phyloP scores from a whole-genome alignment of 2,797 vertebrate genomes.

The Melanotaenia parkinsoni region DNA sequence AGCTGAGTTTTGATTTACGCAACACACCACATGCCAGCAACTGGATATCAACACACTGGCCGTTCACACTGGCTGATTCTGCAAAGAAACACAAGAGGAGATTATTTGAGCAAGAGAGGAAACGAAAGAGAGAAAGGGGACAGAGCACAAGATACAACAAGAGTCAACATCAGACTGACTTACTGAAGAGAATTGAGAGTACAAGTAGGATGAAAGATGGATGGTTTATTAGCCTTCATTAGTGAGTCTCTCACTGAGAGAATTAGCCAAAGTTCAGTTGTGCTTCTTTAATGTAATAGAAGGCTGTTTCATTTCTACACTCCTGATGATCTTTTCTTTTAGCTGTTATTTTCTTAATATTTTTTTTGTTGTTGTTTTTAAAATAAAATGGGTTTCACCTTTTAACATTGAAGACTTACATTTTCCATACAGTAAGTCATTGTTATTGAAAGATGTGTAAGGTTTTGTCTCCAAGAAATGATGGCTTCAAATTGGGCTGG shows the following conservation, averaged over 20 bases:
- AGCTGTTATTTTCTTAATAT: too few relatives aligned
- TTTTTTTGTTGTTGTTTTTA: background rate
- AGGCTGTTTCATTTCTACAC: background rate
- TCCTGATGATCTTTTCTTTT: background rate
- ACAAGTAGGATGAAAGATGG: background rate
- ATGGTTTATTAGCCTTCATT: background rate
- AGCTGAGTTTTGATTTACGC: background rate
- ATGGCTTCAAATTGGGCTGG: background rate
- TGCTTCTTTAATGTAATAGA: background rate
- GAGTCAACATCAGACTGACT: background rate
- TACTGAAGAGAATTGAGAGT: background rate
- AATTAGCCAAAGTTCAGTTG: background rate
- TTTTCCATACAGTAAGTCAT: background rate
- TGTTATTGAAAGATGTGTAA: background rate
- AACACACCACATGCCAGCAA: too few relatives aligned
- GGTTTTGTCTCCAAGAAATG: background rate
- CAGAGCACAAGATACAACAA: background rate
- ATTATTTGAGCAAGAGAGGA: background rate
- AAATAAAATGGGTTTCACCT: background rate
- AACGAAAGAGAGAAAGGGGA: too few relatives aligned
- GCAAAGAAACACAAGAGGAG: background rate
- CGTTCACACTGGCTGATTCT: too few relatives aligned
- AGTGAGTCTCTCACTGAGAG: too few relatives aligned
- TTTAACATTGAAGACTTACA: background rate
- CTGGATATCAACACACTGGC: too few relatives aligned